Conservation (phyloP, 2,113 vertebrate genomes). For the western clawed frog (Xenopus tropicalis) region DNA sequence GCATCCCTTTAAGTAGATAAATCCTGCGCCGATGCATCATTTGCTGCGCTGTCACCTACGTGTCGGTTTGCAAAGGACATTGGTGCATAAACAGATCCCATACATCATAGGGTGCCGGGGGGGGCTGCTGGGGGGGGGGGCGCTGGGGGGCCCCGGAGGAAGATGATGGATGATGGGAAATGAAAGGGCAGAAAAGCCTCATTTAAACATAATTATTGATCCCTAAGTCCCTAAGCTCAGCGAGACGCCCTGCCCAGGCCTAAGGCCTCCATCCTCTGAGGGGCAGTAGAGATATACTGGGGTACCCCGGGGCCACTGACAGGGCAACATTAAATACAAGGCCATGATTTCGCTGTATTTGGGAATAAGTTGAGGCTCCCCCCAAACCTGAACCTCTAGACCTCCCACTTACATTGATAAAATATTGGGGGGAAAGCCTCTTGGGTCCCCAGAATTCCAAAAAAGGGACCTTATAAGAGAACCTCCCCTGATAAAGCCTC, state of each 20-base stretch:
- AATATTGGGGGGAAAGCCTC: too few species aligned
- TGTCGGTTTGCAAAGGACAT: slow-evolving; percentile 56
- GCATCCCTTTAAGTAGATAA: slow-evolving; percentile 52
- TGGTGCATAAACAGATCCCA: slow-evolving; percentile 39
- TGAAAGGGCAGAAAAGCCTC: slow-evolving; percentile 20
- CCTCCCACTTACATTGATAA: too few species aligned
- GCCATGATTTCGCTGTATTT: too few species aligned
- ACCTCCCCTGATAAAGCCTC: too few species aligned
- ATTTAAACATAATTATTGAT: slow-evolving; percentile 42
- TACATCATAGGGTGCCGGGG: slow-evolving; percentile 44
- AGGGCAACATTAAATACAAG: too few species aligned
- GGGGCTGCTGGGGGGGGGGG: slow-evolving; percentile 46
- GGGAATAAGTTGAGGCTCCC: too few species aligned
- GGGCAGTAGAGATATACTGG: too few species aligned
- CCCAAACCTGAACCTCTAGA: too few species aligned
- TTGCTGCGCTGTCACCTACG: slow-evolving; percentile 57
- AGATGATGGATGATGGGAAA: slow-evolving; percentile 38
- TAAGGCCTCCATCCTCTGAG: too few species aligned
- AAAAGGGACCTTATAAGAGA: too few species aligned
- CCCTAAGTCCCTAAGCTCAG: slow-evolving; percentile 42
- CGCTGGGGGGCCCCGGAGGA: slow-evolving; percentile 37
- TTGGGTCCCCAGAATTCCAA: too few species aligned
- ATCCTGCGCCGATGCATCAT: slow-evolving; percentile 55
- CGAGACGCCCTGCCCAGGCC: neutral
- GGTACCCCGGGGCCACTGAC: too few species aligned